phyloP scores from a whole-genome alignment of 2,888 invertebrate species.

The Argyra leucocephala region DNA sequence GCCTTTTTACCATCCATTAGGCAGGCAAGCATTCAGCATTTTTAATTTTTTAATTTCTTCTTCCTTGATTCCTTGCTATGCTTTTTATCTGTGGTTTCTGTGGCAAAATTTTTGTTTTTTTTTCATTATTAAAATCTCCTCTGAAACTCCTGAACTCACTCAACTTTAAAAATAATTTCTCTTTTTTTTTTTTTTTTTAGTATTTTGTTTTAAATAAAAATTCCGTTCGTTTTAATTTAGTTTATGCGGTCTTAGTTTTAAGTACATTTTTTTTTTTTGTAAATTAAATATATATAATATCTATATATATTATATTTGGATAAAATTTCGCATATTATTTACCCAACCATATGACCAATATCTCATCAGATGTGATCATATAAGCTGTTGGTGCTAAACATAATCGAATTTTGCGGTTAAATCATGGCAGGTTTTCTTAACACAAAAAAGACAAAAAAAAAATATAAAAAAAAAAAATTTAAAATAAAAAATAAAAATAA shows the following conservation, averaged over 20 bases:
- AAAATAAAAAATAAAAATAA: no score
- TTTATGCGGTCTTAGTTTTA: background rate
- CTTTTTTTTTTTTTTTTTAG: background rate
- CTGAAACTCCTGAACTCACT: no score
- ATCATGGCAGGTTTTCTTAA: background rate
- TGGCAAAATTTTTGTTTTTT: background rate
- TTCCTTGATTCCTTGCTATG: background rate
- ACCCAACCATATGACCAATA: background rate
- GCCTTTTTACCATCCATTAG: constrained; percentile 3
- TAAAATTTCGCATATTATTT: background rate
- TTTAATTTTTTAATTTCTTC: background rate
- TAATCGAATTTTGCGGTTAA: constrained; percentile 3
- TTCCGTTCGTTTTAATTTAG: constrained; percentile 6
- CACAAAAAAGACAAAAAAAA: no score
- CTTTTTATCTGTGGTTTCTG: background rate
- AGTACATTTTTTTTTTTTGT: background rate
- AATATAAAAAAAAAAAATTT: no score
- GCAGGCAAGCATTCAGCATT: background rate
- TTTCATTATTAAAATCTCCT: background rate
- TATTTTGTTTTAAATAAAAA: background rate
- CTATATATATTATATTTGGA: background rate
- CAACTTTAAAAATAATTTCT: no score
- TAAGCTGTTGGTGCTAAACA: background rate
- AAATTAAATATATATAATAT: background rate
- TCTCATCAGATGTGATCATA: background rate